phyloP scores from a whole-genome alignment of 2,797 vertebrate genomes.

The Peromyscus nudipes region DNA sequence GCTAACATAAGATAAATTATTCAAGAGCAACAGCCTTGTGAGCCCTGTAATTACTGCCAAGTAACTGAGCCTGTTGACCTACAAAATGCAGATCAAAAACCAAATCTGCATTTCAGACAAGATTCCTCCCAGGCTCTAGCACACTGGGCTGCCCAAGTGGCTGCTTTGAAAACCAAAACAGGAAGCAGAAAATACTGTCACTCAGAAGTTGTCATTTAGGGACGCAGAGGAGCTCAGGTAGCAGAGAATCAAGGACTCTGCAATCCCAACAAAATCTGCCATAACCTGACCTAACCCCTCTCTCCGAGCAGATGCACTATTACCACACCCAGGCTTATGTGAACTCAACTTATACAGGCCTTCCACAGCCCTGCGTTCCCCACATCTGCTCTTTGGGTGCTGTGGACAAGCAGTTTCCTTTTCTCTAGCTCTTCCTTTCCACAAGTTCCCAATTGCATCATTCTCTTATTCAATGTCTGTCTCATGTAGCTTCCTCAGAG shows the following conservation, averaged over 20 bases:
- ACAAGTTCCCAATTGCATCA: background rate
- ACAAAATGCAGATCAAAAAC: slow-evolving; percentile 77
- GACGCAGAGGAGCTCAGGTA: background rate
- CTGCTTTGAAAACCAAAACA: slow-evolving; percentile 53
- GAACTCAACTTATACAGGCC: background rate
- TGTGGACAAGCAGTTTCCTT: background rate
- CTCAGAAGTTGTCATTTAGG: background rate
- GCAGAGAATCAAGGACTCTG: background rate
- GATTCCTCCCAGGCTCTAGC: slow-evolving; percentile 61
- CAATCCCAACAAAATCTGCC: background rate
- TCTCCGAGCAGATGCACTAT: background rate
- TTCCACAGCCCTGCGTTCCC: background rate
- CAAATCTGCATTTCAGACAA: slow-evolving; percentile 73
- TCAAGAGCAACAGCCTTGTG: slow-evolving; percentile 61
- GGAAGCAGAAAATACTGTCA: background rate
- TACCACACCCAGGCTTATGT: background rate
- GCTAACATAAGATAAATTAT: slow-evolving; percentile 62
- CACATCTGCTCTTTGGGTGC: background rate
- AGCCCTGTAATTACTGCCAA: slow-evolving; percentile 70
- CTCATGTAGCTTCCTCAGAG: background rate
- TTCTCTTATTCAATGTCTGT: background rate
- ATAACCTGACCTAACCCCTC: background rate
- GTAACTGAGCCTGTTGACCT: slow-evolving; percentile 69
- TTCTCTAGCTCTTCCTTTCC: background rate
- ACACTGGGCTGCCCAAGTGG: slow-evolving; percentile 36